Conservation (phyloP, 2,797 vertebrate species). For the Gephyroberyx darwinii region DNA sequence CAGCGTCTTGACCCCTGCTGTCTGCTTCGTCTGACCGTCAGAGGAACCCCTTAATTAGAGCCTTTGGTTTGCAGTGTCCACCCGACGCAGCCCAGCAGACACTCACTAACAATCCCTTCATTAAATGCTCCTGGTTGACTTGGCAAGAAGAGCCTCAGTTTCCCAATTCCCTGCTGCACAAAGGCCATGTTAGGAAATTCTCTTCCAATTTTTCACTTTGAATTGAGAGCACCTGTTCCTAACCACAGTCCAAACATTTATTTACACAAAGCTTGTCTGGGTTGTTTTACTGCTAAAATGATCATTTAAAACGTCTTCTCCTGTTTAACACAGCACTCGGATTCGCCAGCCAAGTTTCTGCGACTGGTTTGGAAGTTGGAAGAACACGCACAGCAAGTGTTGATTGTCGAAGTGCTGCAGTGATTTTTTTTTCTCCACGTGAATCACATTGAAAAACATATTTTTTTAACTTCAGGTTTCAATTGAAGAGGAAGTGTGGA, state of each 20-base stretch:
- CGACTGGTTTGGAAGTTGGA: slow-evolving; percentile 10
- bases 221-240: slow-evolving; percentile 44
- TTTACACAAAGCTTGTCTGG: slow-evolving; percentile 7
- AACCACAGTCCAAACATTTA: slow-evolving; percentile 38
- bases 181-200: slow-evolving; percentile 57
- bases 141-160: slow-evolving; percentile 59
- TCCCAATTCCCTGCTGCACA: slow-evolving; percentile 54
- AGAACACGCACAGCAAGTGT: background rate
- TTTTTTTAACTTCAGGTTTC: too few species aligned
- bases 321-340: slow-evolving; percentile 3
- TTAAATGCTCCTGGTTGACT: slow-evolving; percentile 81
- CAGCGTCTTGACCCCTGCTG: slow-evolving; percentile 72
- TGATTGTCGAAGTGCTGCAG: background rate
- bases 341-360: slow-evolving; percentile 13
- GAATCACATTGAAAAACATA: too few species aligned
- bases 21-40: slow-evolving; percentile 76
- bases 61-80: slow-evolving; percentile 64
- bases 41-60: slow-evolving; percentile 78
- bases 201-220: slow-evolving; percentile 42
- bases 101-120: slow-evolving; percentile 71
- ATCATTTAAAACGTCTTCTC: slow-evolving; percentile 7
- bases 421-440: background rate
- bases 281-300: background rate
- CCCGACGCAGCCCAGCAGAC: slow-evolving; percentile 62
- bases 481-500: too few species aligned